These are phyloP conservation scores for Brachyhypopomus occidentalis DNA, from an alignment of 2,113 vertebrate genomes.

Conservation along the genomic window DNA sequence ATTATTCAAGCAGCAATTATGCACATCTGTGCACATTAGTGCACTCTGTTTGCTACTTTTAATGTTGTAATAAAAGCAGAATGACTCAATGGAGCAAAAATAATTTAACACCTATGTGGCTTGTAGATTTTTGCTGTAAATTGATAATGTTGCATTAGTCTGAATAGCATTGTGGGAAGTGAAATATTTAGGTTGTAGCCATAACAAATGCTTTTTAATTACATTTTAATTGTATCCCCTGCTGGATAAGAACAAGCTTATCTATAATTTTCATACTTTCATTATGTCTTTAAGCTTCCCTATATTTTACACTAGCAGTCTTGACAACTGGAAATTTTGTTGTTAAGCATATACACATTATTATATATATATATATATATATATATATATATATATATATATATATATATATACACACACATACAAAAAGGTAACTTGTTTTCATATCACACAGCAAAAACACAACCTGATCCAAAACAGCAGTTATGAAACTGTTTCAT, in stretches of 20 bases:
- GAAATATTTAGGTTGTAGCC: not conserved
- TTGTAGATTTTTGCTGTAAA: constrained; percentile 41
- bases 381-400: too few relatives aligned
- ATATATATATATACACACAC: too few relatives aligned
- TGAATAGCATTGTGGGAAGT: not conserved
- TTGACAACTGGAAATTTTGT: too few relatives aligned
- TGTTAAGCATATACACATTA: too few relatives aligned
- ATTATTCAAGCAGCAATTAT: constrained; percentile 71
- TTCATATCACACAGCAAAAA: not conserved
- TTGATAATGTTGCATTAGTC: constrained; percentile 52
- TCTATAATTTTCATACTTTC: not conserved
- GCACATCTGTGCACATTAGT: too few relatives aligned
- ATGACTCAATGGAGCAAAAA: constrained; percentile 44
- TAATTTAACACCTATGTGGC: constrained; percentile 37
- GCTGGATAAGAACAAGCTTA: not conserved
- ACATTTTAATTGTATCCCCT: not conserved
- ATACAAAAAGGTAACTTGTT: not conserved
- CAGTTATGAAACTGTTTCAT: not conserved
- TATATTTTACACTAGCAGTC: not conserved
- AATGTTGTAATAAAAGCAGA: constrained; percentile 42
- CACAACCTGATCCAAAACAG: not conserved
- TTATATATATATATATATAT: too few relatives aligned
- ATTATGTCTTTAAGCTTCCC: not conserved
- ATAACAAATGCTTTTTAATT: constrained; percentile 23
- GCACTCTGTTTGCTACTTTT: constrained; percentile 55